phyloP scores from a whole-genome alignment of 1,140 invertebrate genomes.

The Chlorops oryzae region DNA sequence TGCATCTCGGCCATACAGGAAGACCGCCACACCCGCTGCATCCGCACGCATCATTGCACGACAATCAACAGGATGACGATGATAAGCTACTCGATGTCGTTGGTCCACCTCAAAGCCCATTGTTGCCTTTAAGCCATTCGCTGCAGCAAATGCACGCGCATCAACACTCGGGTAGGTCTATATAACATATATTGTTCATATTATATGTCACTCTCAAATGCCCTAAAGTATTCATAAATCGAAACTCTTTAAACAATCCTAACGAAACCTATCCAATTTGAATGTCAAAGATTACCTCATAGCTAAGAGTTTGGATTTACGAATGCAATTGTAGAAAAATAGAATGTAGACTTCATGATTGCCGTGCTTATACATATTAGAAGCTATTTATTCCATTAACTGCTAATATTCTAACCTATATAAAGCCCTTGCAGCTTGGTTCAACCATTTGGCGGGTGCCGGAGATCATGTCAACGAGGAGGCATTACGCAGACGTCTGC shows the following conservation, averaged over 20 bases:
- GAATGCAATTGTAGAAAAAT: too few species aligned
- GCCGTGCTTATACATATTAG: too few species aligned
- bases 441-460: slow-evolving; percentile 50
- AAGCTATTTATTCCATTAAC: neutral
- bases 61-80: slow-evolving; percentile 63
- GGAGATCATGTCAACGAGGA: slow-evolving; percentile 49
- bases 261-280: too few species aligned
- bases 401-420: slow-evolving; percentile 18
- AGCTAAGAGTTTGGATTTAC: too few species aligned
- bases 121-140: slow-evolving; percentile 53
- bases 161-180: slow-evolving; percentile 43
- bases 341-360: too few species aligned
- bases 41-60: slow-evolving; percentile 47
- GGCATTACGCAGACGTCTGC: slow-evolving; percentile 51
- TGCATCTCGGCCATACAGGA: slow-evolving; percentile 45
- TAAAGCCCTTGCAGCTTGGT: slow-evolving; percentile 52
- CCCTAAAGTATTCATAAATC: too few species aligned
- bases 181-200: too few species aligned
- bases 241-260: too few species aligned
- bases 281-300: too few species aligned
- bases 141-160: slow-evolving; percentile 46
- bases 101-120: slow-evolving; percentile 69
- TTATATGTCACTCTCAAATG: too few species aligned
- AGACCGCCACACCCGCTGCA: slow-evolving; percentile 42
- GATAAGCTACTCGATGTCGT: slow-evolving; percentile 85